These are phyloP conservation scores for Dreissena polymorpha DNA, from an alignment of 1,140 invertebrate species.

Conservation along the genomic window DNA sequence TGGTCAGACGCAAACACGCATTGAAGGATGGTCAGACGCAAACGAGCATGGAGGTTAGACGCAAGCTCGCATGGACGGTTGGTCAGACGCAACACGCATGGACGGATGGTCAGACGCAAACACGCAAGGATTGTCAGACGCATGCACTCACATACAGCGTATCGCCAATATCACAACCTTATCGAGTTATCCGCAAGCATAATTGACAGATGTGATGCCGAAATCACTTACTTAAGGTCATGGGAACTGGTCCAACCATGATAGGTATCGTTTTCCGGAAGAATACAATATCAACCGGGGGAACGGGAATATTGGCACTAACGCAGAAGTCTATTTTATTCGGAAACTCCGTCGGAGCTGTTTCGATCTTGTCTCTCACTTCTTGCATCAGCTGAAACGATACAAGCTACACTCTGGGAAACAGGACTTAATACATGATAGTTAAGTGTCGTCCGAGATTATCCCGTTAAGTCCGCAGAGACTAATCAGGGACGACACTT, in stretches of 20 bases:
- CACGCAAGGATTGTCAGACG: neutral
- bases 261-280: neutral
- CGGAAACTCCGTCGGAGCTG: conserved; percentile 6
- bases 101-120: conserved; percentile 13
- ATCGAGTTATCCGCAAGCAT: neutral
- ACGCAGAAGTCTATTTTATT: conserved; percentile 33
- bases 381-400: conserved; percentile 29
- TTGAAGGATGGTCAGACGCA: conserved; percentile 26
- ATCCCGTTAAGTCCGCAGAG: too few species aligned
- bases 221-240: conserved; percentile 13
- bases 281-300: conserved; percentile 20
- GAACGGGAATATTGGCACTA: too few species aligned
- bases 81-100: neutral
- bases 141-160: neutral
- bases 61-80: too few species aligned
- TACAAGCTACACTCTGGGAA: too few species aligned
- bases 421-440: too few species aligned
- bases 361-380: neutral
- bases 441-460: too few species aligned
- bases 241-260: conserved; percentile 14
- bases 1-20: neutral
- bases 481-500: too few species aligned
- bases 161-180: neutral
- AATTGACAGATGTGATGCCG: neutral
- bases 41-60: conserved; percentile 1